Evolutionary conservation across 2,113 vertebrate species (phyloP), one percentile per base, ranked within the genome.

Genomic region (Pygathrix nemaeus): DNA sequence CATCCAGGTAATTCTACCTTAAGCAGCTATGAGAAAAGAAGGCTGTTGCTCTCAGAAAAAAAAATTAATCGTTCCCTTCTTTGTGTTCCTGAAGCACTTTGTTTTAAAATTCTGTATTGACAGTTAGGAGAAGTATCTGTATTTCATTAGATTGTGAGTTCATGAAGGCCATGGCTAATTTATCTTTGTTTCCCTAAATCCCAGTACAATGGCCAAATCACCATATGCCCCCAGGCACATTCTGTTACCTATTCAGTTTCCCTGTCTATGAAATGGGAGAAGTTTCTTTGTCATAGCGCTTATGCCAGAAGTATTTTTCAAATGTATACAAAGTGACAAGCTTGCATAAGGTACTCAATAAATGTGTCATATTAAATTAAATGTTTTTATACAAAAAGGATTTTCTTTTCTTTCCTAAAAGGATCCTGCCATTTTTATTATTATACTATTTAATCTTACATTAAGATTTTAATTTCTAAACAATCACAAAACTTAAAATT

Each of bases 401-500:
- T 88, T 61, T 83, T 40, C 32, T 82, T 94, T 82, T 25, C 13
- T 97, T 98, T 88, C 57, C 2, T 48, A 64, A 59, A 80, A 97
- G 20, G 1, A 57, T 17, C 95, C 2, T 78, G 35, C 2, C 12
- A 6, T 64, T 64, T 86, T 75, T 88, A 96, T 38, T 84, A 87
- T 40, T 86, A 35, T 82, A 88, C 93, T 86, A 50, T n/a, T 76
- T 16, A 97, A 59, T 68, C 81, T 59, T 45, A 11, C 87, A 93
- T 81, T 97, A 50, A 52, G 75, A 85, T 97, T 9, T 92, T 43
- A 50, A 92, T 68, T 43, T 92, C 50, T 55, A 30, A 89, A 59
- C 93, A 76, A 61, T 64, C 45, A 90, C 88, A 45, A 93, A 96
- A 52, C 35, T 95, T 93, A 21, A 93, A 90, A 95, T 93, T 2